These are phyloP conservation scores for Dipus sagitta DNA, from an alignment of 2,797 vertebrate species.

Conservation along the genomic window DNA sequence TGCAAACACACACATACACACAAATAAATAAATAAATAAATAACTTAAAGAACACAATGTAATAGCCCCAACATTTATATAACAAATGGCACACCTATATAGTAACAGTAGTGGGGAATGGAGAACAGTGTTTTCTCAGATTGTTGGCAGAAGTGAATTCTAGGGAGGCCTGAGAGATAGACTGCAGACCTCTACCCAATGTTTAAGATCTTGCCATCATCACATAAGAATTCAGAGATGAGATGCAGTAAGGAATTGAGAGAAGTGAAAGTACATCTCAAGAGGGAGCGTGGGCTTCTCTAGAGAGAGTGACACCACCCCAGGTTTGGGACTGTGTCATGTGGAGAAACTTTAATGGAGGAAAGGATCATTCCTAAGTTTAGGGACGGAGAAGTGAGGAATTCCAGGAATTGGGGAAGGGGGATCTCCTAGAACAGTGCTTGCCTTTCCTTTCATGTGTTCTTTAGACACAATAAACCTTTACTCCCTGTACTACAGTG, in stretches of 20 bases:
- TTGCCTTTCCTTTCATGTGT: not conserved
- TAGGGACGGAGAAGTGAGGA: no score
- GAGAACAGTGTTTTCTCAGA: conserved; percentile 7
- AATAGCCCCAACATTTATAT: not conserved
- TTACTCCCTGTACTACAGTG: no score
- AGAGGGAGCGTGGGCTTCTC: not conserved
- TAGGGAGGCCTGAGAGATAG: not conserved
- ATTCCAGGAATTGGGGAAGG: not conserved
- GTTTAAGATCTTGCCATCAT: not conserved
- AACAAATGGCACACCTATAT: not conserved
- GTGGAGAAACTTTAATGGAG: not conserved
- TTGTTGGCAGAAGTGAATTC: no score
- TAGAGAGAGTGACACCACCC: not conserved
- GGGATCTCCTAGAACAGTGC: not conserved
- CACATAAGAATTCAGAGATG: not conserved
- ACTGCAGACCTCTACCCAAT: no score
- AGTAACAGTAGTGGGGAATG: not conserved
- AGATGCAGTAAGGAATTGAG: not conserved
- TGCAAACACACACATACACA: no score
- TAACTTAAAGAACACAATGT: not conserved
- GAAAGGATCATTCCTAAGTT: not conserved
- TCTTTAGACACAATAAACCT: not conserved
- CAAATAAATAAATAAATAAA: no score
- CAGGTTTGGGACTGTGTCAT: not conserved
- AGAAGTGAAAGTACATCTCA: not conserved